Conservation (phyloP, 2,888 invertebrate species). For the Caenorhabditis plicata region DNA sequence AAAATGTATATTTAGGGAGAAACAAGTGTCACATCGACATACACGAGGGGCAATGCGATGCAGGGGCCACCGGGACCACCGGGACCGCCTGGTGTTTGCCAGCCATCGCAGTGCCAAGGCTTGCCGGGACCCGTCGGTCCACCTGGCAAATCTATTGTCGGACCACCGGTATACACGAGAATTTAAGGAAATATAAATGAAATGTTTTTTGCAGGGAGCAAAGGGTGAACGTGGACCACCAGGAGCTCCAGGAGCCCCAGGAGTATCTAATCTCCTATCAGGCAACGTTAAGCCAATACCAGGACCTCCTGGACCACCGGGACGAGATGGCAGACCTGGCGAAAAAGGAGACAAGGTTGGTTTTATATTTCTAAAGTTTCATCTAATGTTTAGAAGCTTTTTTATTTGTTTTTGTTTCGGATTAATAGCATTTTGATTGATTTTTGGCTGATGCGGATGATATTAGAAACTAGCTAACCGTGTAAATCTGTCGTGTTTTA, state of each 20-base stretch:
- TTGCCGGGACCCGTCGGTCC: constrained; percentile 25
- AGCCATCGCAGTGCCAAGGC: constrained; percentile 14
- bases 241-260: constrained; percentile 38
- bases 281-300: constrained; percentile 30
- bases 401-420: neutral
- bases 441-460: constrained; percentile 5
- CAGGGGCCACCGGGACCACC: constrained; percentile 25
- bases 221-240: constrained; percentile 47
- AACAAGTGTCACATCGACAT: constrained; percentile 21
- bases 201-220: constrained; percentile 50
- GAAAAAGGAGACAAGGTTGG: constrained; percentile 61
- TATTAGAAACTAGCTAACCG: too few species aligned
- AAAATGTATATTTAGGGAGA: constrained; percentile 19
- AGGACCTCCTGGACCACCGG: constrained; percentile 58
- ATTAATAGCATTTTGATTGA: neutral
- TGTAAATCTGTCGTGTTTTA: constrained; percentile 7
- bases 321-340: constrained; percentile 56
- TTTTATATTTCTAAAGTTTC: too few species aligned
- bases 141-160: constrained; percentile 27
- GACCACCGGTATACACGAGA: constrained; percentile 26
- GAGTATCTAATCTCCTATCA: constrained; percentile 27
- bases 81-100: constrained; percentile 32
- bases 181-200: neutral
- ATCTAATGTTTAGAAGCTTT: neutral
- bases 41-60: constrained; percentile 8